These are phyloP conservation scores for Oxyura jamaicensis DNA, from an alignment of 2,113 vertebrate species.

Conservation along the genomic window DNA sequence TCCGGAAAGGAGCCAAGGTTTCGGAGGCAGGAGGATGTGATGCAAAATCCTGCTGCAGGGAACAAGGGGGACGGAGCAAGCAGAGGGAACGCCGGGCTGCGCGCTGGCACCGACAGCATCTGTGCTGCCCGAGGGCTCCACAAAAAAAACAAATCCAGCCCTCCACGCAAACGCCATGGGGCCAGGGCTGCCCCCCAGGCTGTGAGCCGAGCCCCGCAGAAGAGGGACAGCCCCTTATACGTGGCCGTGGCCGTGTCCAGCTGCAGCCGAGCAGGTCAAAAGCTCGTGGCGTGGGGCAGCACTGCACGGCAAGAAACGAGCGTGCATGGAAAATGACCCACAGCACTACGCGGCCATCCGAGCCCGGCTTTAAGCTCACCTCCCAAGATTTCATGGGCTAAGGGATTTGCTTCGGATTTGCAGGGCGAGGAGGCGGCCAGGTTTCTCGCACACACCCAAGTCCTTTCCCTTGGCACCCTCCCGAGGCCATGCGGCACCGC, in stretches of 20 bases:
- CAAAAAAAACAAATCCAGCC: neutral
- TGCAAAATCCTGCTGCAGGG: neutral
- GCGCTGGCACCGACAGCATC: neutral
- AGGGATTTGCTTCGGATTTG: neutral
- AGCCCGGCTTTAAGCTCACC: neutral
- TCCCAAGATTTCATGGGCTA: rapidly evolving
- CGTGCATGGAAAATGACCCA: neutral
- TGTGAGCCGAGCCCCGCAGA: rapidly evolving
- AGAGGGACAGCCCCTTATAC: neutral
- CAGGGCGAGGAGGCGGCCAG: rapidly evolving
- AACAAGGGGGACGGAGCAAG: rapidly evolving
- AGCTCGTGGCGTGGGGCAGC: neutral
- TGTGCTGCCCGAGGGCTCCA: neutral
- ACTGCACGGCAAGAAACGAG: rapidly evolving
- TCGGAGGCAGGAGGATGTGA: neutral
- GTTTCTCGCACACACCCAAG: rapidly evolving
- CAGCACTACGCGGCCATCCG: rapidly evolving
- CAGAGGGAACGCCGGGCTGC: neutral
- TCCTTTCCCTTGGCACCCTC: neutral
- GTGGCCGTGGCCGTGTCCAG: rapidly evolving
- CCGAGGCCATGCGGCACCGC: rapidly evolving
- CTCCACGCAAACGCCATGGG: rapidly evolving
- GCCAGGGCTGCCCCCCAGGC: rapidly evolving
- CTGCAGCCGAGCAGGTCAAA: neutral
- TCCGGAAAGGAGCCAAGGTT: neutral